phyloP scores from a whole-genome alignment of 2,113 vertebrate genomes.

The Sigmodon hispidus region DNA sequence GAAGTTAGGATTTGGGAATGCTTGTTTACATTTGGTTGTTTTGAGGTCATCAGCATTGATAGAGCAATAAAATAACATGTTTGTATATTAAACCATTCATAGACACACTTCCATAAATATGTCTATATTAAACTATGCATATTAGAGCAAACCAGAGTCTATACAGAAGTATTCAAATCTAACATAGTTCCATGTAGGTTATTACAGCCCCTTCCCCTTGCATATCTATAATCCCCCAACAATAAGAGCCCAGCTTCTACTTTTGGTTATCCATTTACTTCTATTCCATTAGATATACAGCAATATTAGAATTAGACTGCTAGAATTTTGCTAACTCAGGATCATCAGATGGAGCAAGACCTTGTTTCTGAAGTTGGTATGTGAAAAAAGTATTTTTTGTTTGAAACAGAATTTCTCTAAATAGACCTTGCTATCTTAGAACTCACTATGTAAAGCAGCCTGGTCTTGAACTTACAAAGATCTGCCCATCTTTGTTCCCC shows the following conservation, averaged over 20 bases:
- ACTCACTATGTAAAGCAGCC: neutral
- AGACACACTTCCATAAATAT: neutral
- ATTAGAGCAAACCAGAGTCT: conserved; percentile 1
- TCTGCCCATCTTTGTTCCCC: neutral
- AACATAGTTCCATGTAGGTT: neutral
- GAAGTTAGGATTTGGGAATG: neutral
- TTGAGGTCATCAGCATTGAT: neutral
- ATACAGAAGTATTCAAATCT: neutral
- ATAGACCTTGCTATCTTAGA: neutral
- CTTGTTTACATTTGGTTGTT: neutral
- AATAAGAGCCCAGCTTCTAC: neutral
- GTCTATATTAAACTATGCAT: neutral
- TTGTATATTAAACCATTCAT: neutral
- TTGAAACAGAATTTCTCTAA: neutral
- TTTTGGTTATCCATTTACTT: neutral
- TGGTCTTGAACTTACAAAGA: neutral
- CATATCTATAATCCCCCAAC: neutral
- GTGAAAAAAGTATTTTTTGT: conserved; percentile 10
- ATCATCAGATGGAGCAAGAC: neutral
- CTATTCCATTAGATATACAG: neutral
- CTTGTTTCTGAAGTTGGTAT: conserved; percentile 73
- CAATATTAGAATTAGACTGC: neutral
- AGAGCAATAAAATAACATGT: neutral
- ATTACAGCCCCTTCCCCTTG: neutral
- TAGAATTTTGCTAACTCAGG: neutral